phyloP scores from a whole-genome alignment of 2,888 invertebrate species.

The Philaethria dido region DNA sequence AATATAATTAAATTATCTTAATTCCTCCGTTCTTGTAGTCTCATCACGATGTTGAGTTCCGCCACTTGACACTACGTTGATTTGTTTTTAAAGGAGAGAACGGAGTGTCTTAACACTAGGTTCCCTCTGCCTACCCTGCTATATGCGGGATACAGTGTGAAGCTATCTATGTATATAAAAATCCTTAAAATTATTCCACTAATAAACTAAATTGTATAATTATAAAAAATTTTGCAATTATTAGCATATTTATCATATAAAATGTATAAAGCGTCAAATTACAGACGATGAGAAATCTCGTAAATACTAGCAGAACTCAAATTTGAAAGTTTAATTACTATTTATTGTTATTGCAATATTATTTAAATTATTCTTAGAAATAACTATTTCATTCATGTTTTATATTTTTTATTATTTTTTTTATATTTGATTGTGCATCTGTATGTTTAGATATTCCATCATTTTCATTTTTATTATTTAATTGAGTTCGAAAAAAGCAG shows the following conservation, averaged over 20 bases:
- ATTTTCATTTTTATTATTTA: neutral
- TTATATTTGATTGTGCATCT: neutral
- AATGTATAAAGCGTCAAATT: slow-evolving; percentile 15
- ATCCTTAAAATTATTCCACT: neutral
- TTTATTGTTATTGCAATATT: slow-evolving; percentile 12
- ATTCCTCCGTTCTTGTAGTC: no score
- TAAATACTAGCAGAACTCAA: slow-evolving; percentile 16
- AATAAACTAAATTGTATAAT: slow-evolving; percentile 6
- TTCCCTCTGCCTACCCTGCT: no score
- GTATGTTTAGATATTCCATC: neutral
- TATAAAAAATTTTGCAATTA: slow-evolving; percentile 1
- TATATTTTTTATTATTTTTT: neutral
- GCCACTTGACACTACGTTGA: no score
- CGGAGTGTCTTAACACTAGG: no score
- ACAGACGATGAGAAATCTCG: slow-evolving; percentile 7
- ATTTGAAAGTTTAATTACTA: slow-evolving; percentile 17
- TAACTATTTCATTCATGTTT: slow-evolving; percentile 10
- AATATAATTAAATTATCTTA: no score
- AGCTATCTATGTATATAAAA: no score
- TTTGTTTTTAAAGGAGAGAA: no score
- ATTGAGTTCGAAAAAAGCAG: no score
- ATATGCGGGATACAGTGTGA: no score
- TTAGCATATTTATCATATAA: slow-evolving; percentile 14
- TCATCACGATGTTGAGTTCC: no score
- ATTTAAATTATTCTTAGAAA: slow-evolving; percentile 6